Percentiles rank a stretch among this genome's conserved stretches.
phyloP scores from a whole-genome alignment of 1,140 invertebrate genomes.

The Oppia nitens region DNA sequence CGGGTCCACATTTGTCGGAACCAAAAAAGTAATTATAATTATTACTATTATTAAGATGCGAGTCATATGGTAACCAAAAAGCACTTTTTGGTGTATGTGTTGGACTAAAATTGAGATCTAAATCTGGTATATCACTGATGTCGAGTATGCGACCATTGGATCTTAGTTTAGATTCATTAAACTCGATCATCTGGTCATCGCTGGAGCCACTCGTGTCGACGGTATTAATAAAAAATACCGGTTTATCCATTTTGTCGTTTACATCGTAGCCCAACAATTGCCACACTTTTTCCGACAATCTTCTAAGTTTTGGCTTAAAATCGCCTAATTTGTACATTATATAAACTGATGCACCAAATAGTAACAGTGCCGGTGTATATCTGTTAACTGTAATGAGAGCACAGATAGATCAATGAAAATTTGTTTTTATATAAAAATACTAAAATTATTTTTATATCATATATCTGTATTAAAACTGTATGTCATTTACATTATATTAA shows the following conservation, averaged over 20 bases:
- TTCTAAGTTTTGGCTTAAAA: background rate
- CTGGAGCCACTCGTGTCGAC: too few relatives aligned
- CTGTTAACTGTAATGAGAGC: background rate
- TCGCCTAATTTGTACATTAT: background rate
- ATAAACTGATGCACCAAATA: background rate
- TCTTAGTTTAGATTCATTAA: background rate
- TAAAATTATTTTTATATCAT: too few relatives aligned
- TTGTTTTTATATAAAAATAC: too few relatives aligned
- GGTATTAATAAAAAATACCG: background rate
- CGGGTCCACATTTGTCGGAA: too few relatives aligned
- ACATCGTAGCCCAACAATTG: background rate
- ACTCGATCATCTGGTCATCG: background rate
- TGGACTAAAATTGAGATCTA: background rate
- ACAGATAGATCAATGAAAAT: too few relatives aligned
- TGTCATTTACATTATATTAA: too few relatives aligned
- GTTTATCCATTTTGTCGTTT: background rate
- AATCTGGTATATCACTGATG: background rate
- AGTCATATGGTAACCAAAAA: background rate
- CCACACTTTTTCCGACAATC: background rate
- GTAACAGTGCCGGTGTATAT: background rate
- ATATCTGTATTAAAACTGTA: too few relatives aligned
- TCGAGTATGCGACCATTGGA: background rate
- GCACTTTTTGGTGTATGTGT: background rate
- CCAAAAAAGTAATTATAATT: background rate
- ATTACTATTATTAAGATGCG: background rate